These are phyloP conservation scores for Ctenopoma kingsleyae DNA, from an alignment of 2,797 vertebrate species.

Conservation along the genomic window DNA sequence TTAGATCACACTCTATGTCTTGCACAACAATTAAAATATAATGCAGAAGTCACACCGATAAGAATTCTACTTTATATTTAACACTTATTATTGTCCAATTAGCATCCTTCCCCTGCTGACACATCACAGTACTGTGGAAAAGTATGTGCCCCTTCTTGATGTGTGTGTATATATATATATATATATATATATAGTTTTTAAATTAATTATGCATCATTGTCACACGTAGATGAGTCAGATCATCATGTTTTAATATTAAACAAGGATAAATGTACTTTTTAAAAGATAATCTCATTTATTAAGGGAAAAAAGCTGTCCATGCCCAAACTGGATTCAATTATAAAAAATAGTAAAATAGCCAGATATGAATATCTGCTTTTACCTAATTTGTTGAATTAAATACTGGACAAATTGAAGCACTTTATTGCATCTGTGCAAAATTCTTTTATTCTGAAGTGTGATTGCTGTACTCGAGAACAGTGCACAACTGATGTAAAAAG, in stretches of 20 bases:
- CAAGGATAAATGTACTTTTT: no score
- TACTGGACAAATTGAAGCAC: neutral
- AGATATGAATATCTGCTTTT: neutral
- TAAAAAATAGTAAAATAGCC: neutral
- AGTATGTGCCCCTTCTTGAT: no score
- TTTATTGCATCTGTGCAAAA: neutral
- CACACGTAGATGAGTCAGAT: no score
- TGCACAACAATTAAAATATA: neutral
- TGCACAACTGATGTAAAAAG: no score
- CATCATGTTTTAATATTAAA: no score
- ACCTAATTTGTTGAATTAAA: neutral
- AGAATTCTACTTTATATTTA: conserved; percentile 14
- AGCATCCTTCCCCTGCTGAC: conserved; percentile 9
- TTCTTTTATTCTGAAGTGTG: neutral
- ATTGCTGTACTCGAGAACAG: no score
- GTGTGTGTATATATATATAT: no score
- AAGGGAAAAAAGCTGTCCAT: no score
- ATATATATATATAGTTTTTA: no score
- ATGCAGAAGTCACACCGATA: conserved; percentile 18
- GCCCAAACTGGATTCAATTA: neutral
- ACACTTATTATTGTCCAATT: conserved; percentile 31
- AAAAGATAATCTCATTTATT: no score
- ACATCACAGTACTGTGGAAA: neutral
- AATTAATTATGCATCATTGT: no score
- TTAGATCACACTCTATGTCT: neutral